A percentile compares a stretch with the other conserved stretches of the same genome.
Evolutionary conservation across 2,888 invertebrate species (phyloP).

Genomic region (Patella depressa): DNA sequence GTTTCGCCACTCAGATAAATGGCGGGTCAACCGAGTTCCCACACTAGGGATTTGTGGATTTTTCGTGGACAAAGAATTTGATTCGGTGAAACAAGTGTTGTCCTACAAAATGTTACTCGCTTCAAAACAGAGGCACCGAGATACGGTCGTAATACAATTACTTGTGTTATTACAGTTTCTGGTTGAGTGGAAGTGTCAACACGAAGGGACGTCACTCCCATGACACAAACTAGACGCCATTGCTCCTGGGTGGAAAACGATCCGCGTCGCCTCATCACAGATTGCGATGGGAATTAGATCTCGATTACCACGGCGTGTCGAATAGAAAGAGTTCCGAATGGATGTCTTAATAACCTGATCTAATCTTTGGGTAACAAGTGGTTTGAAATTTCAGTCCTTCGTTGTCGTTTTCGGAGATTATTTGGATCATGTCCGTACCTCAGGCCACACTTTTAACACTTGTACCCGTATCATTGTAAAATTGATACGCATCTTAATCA

Average conservation of each 20-base stretch:
- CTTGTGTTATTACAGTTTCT: not conserved
- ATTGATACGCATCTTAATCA: no score
- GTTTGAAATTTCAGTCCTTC: not conserved
- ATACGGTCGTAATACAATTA: conserved; percentile 2
- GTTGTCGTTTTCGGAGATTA: not conserved
- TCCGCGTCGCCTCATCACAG: not conserved
- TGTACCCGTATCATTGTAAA: no score
- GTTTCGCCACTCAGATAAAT: no score
- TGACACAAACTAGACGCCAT: not conserved
- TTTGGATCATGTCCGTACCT: no score
- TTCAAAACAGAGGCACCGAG: not conserved
- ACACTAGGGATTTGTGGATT: not conserved
- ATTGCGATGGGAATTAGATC: not conserved
- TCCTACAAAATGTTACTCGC: conserved; percentile 9
- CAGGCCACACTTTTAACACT: no score
- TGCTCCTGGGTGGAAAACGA: not conserved
- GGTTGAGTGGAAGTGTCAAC: not conserved
- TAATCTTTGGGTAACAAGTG: conserved; percentile 6
- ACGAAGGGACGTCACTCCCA: not conserved
- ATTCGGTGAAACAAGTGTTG: not conserved
- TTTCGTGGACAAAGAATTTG: not conserved
- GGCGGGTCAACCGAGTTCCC: not conserved
- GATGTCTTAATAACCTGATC: not conserved
- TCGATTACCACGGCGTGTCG: not conserved
- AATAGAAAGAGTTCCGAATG: not conserved